phyloP scores from a whole-genome alignment of 1,140 invertebrate genomes.

The Drosophila miranda region DNA sequence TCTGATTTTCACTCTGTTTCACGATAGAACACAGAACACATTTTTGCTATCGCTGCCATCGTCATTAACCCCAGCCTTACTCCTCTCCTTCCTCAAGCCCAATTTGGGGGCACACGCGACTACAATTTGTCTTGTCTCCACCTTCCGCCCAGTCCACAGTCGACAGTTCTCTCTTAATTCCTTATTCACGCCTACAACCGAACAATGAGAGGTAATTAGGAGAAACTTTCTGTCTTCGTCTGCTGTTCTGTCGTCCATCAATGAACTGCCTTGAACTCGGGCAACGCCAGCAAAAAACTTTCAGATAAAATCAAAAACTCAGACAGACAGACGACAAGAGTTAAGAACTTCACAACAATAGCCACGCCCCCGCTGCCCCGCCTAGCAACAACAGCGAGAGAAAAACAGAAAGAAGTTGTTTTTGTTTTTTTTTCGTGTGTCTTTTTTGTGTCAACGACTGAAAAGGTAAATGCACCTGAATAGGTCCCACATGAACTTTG shows the following conservation, averaged over 20 bases:
- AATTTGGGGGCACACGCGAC: conserved; percentile 6
- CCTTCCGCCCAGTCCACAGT: background rate
- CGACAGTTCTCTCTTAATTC: conserved; percentile 7
- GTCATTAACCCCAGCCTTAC: conserved; percentile 3
- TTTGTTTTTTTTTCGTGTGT: conserved; percentile 13
- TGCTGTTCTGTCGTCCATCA: conserved; percentile 29
- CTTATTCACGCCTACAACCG: conserved; percentile 15
- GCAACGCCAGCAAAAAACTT: conserved; percentile 7
- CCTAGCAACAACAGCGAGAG: conserved; percentile 22
- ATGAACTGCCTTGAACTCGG: conserved; percentile 70
- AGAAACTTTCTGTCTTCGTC: conserved; percentile 5
- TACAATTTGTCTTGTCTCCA: conserved; percentile 12
- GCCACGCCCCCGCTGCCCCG: conserved; percentile 28
- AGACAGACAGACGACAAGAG: conserved; percentile 27
- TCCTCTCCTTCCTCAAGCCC: background rate
- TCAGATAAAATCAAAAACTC: conserved; percentile 26
- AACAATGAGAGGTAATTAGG: conserved; percentile 55
- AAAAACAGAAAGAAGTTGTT: background rate
- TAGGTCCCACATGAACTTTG: conserved; percentile 56
- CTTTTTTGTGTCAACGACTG: conserved; percentile 64
- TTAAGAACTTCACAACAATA: conserved; percentile 32
- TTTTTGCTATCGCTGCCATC: background rate
- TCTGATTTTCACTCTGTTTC: conserved; percentile 5
- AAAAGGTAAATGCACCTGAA: conserved; percentile 69
- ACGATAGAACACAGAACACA: background rate